These are phyloP conservation scores for Glareola pratincola DNA, from an alignment of 2,113 vertebrate genomes.

Conservation along the genomic window DNA sequence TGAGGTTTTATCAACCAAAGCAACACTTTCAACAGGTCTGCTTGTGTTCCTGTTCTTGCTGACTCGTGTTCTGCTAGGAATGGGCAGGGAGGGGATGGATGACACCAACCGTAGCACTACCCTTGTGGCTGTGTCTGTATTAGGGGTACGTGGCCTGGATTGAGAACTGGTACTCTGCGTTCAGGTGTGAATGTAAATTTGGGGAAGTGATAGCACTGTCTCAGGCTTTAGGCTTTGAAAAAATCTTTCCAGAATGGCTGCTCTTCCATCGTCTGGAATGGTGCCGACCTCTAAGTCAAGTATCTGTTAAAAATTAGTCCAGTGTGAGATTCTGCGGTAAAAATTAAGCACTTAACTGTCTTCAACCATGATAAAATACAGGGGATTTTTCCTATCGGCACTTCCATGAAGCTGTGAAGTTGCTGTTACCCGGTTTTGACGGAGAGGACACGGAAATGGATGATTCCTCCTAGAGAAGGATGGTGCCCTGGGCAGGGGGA, in stretches of 20 bases:
- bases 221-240: neutral
- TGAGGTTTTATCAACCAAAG: neutral
- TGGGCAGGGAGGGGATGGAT: neutral
- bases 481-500: neutral
- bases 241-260: neutral
- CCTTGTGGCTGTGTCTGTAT: neutral
- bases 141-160: neutral
- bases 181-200: fast-evolving
- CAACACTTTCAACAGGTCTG: neutral
- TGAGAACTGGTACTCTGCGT: fast-evolving
- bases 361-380: neutral
- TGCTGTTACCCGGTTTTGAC: neutral
- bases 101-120: fast-evolving
- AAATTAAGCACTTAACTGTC: neutral
- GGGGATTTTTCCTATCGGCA: neutral
- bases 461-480: neutral
- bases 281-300: neutral
- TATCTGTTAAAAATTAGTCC: neutral
- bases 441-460: neutral
- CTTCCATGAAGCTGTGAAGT: neutral
- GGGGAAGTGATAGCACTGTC: neutral
- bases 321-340: neutral
- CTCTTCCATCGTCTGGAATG: neutral
- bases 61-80: neutral
- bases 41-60: neutral